phyloP scores from a whole-genome alignment of 1,140 invertebrate species.

The Drosophila parabipectinata region DNA sequence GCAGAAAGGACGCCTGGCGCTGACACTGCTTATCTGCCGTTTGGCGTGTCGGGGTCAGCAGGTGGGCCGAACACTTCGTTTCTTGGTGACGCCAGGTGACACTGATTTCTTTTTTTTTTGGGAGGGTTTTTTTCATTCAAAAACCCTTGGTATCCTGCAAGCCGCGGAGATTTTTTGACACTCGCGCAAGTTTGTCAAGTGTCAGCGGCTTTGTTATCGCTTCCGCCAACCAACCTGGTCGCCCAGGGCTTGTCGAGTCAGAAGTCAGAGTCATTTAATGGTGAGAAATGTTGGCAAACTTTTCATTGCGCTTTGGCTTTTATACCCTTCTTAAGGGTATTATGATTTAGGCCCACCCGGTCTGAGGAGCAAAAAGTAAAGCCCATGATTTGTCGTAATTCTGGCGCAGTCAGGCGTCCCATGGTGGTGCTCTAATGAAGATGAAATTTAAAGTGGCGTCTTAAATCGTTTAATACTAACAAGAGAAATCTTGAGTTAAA shows the following conservation, averaged over 20 bases:
- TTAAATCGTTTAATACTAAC: constrained; percentile 1
- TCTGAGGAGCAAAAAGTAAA: neutral
- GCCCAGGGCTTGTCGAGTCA: constrained; percentile 37
- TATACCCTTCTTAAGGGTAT: constrained; percentile 37
- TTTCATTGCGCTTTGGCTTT: constrained; percentile 54
- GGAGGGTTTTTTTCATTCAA: neutral
- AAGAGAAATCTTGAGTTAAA: neutral
- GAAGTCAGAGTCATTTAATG: constrained; percentile 59
- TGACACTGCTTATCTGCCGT: constrained; percentile 55
- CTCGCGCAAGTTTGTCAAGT: constrained; percentile 77
- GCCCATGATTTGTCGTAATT: constrained; percentile 32
- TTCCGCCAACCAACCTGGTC: constrained; percentile 66
- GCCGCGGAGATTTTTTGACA: constrained; percentile 49
- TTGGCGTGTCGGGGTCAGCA: constrained; percentile 41
- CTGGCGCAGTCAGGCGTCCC: neutral
- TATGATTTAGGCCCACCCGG: constrained; percentile 6
- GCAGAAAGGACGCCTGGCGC: constrained; percentile 28
- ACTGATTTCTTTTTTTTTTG: constrained; percentile 12
- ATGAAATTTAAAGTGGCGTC: neutral
- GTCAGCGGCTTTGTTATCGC: constrained; percentile 82
- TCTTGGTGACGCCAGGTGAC: constrained; percentile 41
- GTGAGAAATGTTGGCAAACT: constrained; percentile 74
- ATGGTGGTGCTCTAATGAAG: constrained; percentile 4
- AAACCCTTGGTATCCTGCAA: neutral
- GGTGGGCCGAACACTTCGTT: constrained; percentile 43